Conservation (phyloP, 2,113 vertebrate species). For the Hypomesus transpacificus region DNA sequence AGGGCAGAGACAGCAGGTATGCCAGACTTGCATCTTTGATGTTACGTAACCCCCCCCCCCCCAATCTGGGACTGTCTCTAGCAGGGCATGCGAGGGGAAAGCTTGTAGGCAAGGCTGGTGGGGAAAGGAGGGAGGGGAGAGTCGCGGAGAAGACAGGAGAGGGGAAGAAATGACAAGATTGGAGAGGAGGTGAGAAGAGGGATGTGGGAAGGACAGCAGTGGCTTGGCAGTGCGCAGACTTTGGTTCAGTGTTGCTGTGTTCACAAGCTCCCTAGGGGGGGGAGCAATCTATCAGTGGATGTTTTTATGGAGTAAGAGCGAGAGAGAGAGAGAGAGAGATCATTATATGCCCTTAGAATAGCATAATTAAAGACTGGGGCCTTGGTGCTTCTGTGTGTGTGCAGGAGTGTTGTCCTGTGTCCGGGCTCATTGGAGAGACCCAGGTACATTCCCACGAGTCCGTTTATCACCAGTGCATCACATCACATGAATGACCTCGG, state of each 20-base stretch:
- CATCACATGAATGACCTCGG: too few relatives aligned
- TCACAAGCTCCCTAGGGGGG: constrained; percentile 20
- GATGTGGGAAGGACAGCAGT: constrained; percentile 58
- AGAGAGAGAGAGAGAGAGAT: constrained; percentile 51
- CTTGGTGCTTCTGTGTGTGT: constrained; percentile 22
- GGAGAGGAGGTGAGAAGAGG: constrained; percentile 11
- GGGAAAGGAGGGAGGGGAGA: constrained; percentile 39
- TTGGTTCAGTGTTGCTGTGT: constrained; percentile 18
- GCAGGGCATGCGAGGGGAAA: constrained; percentile 5
- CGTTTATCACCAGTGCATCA: too few relatives aligned
- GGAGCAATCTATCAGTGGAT: constrained; percentile 25
- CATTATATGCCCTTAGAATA: constrained; percentile 64
- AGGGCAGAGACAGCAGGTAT: constrained; percentile 12
- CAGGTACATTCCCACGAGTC: too few relatives aligned
- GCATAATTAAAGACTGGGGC: constrained; percentile 63
- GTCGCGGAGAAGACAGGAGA: constrained; percentile 35
- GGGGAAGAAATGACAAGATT: background rate
- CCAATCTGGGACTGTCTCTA: constrained; percentile 13
- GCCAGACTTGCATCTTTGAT: constrained; percentile 36
- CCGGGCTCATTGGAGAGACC: background rate
- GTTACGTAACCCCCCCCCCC: constrained; percentile 49
- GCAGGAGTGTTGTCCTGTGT: constrained; percentile 39
- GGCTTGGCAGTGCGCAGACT: constrained; percentile 30
- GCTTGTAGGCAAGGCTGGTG: constrained; percentile 23
- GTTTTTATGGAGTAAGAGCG: constrained; percentile 58